A percentile compares a stretch with the other conserved stretches of the same genome.
These are phyloP conservation scores for Ceratoteleas bidentatus DNA, from an alignment of 1,140 invertebrate species.

Conservation along the genomic window DNA sequence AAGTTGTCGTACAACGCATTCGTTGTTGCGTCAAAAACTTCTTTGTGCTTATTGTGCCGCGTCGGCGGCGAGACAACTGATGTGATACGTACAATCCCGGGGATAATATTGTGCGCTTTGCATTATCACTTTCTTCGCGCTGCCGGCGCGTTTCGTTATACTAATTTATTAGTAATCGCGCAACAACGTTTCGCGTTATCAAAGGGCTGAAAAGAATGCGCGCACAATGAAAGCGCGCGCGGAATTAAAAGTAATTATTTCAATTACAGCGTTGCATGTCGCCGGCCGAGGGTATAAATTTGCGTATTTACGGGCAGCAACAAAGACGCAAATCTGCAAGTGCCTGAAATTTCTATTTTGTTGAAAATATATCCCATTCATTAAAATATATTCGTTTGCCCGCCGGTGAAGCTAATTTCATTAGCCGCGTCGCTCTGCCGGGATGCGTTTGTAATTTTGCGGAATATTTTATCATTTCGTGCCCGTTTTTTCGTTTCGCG, in stretches of 20 bases:
- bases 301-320: background rate
- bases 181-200: conserved; percentile 15
- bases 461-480: no score
- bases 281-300: background rate
- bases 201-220: conserved; percentile 14
- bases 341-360: background rate
- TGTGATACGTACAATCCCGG: conserved; percentile 15
- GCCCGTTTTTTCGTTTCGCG: no score
- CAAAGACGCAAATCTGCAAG: no score
- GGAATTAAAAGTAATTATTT: conserved; percentile 26
- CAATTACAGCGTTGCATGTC: conserved; percentile 8
- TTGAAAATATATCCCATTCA: background rate
- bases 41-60: conserved; percentile 15
- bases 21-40: conserved; percentile 3
- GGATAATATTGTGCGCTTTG: background rate
- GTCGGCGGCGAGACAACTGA: conserved; percentile 20
- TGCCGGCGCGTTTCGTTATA: conserved; percentile 4
- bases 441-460: no score
- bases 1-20: conserved; percentile 14
- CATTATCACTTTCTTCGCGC: conserved; percentile 23
- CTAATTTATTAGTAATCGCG: conserved; percentile 14
- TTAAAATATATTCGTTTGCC: background rate
- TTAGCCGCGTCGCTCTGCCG: background rate
- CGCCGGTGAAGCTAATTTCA: conserved; percentile 6
- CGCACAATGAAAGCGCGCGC: background rate